Evolutionary conservation across 2,888 invertebrate genomes (phyloP), one percentile per base, ranked within the genome.

Genomic region (Tanytarsus gracilentus): DNA sequence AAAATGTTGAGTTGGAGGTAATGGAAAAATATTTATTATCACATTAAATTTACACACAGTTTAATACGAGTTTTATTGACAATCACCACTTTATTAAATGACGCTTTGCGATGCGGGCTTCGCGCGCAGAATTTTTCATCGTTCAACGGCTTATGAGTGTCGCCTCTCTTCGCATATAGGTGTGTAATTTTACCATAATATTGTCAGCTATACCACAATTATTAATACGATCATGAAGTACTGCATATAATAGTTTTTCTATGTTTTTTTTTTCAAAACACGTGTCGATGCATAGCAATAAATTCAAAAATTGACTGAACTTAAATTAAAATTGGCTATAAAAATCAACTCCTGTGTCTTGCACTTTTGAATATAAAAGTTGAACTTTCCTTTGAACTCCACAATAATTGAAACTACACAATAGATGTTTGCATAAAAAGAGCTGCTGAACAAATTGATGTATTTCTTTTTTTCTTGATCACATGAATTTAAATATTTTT

Each of bases 21-120:
- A 36, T n/a, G n/a, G 36, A n/a, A 36, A 36, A 36, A n/a, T n/a
- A n/a, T 36, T 36, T 36, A 36, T 36, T 36, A 36, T 36, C 36
- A 36, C 36, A 36, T 36, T 36, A 36, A 36, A 36, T 36, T n/a
- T n/a, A n/a, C n/a, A n/a, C n/a, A 36, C 16, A 36, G n/a, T 36
- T 36, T 36, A 36, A 36, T 36, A 3, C 16, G 36, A 36, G 16
- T 14, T n/a, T 36, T 14, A 16, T 36, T 14, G 16, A 14, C 36
- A 36, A 36, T 36, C 16, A 16, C 36, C 16, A 36, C 36, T 36
- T 36, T 36, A 36, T 36, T 36, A 36, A 16, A 36, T 36, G 16
- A 14, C 14, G 36, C 14, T 36, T 36, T 36, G 36, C 16, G 14
- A 36, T 36, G 36, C n/a, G n/a, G n/a, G n/a, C n/a, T n/a, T n/a